phyloP scores from a whole-genome alignment of 2,113 vertebrate species.

The Neodontobutis hainanensis region DNA sequence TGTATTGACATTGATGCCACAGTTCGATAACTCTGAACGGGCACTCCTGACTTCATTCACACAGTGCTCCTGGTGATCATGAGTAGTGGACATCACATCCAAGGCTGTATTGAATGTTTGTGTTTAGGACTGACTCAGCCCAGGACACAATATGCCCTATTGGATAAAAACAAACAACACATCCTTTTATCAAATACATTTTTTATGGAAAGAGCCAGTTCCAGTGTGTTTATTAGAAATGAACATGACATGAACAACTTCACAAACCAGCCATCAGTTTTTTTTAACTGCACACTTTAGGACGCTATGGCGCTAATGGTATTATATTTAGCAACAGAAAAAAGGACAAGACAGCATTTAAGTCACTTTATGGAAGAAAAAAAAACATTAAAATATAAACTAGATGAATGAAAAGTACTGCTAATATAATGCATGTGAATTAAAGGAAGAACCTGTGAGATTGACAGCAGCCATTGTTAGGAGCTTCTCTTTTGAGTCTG shows the following conservation, averaged over 20 bases:
- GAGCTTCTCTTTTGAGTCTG: slow-evolving; percentile 17
- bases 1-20: slow-evolving; percentile 58
- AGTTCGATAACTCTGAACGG: slow-evolving; percentile 70
- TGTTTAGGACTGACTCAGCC: background rate
- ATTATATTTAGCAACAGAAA: slow-evolving; percentile 54
- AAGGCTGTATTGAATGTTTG: slow-evolving; percentile 6
- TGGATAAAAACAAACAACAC: slow-evolving; percentile 4
- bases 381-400: slow-evolving; percentile 36
- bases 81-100: slow-evolving; percentile 2
- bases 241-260: slow-evolving; percentile 64
- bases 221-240: slow-evolving; percentile 64
- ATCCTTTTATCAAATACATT: slow-evolving; percentile 18
- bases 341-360: slow-evolving; percentile 38
- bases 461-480: slow-evolving; percentile 18
- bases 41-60: slow-evolving; percentile 54
- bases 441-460: slow-evolving; percentile 13
- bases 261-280: slow-evolving; percentile 65
- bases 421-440: slow-evolving; percentile 29
- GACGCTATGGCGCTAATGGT: slow-evolving; percentile 50
- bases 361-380: slow-evolving; percentile 43
- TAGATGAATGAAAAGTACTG: slow-evolving; percentile 20
- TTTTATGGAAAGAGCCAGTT: slow-evolving; percentile 74
- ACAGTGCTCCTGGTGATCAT: slow-evolving; percentile 19
- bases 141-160: background rate
- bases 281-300: slow-evolving; percentile 51